A percentile compares a stretch with the other conserved stretches of the same genome.
Evolutionary conservation across 2,113 vertebrate species (phyloP).

Genomic region (Vireo altiloquus): DNA sequence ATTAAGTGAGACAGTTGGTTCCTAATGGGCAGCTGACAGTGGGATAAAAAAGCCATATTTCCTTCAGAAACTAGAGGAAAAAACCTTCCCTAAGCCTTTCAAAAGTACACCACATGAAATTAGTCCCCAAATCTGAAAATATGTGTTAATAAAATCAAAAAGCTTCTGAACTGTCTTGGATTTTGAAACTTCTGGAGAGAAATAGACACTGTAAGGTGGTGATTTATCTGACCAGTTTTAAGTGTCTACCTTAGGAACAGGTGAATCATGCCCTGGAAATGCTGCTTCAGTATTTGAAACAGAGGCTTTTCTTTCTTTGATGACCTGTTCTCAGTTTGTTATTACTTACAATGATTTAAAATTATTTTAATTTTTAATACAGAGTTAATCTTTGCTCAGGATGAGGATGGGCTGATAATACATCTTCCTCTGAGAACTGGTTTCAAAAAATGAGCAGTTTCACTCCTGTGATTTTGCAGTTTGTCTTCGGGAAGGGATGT

Average conservation of each 20-base stretch:
- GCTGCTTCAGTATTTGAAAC: background rate
- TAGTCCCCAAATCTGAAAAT: background rate
- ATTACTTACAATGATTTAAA: background rate
- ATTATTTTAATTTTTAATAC: background rate
- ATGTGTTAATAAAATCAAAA: background rate
- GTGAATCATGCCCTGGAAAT: slow-evolving; percentile 8
- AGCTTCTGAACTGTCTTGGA: background rate
- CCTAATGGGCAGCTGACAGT: background rate
- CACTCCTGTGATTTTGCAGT: background rate
- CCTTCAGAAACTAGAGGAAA: background rate
- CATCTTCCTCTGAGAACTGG: background rate
- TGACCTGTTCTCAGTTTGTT: background rate
- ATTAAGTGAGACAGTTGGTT: background rate
- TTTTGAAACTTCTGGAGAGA: background rate
- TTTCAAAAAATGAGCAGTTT: slow-evolving; percentile 15
- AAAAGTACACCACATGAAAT: background rate
- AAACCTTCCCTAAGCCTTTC: accelerated
- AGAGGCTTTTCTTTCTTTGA: background rate
- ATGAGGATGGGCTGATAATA: background rate
- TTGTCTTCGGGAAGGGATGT: background rate
- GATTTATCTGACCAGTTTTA: background rate
- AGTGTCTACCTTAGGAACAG: background rate
- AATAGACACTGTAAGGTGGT: background rate
- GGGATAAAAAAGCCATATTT: background rate
- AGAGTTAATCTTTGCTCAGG: background rate